Evolutionary conservation across 2,888 invertebrate genomes (phyloP).

Genomic region (Periphyllus acericola): DNA sequence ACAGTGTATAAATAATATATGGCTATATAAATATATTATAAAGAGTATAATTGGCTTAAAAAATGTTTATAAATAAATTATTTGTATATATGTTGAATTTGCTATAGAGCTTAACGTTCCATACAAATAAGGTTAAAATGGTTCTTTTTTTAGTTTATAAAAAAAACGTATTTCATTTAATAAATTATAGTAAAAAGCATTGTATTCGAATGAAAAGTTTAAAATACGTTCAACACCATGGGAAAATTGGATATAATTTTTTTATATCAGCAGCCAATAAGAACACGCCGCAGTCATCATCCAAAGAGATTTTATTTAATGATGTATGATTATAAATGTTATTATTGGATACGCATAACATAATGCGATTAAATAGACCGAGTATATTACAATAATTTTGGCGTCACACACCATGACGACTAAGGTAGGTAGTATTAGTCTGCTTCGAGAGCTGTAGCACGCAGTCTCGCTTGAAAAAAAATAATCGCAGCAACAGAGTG

Average conservation of each 20-base stretch:
- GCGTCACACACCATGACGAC: slow-evolving; percentile 29
- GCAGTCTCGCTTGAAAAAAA: slow-evolving; percentile 48
- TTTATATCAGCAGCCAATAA: background rate
- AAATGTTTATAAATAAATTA: background rate
- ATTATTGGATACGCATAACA: slow-evolving; percentile 51
- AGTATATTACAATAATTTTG: slow-evolving; percentile 25
- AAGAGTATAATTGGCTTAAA: background rate
- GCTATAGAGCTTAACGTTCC: background rate
- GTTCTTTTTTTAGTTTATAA: background rate
- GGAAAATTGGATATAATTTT: background rate
- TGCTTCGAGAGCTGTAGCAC: slow-evolving; percentile 29
- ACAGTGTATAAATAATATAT: background rate
- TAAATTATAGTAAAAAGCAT: background rate
- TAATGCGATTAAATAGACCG: slow-evolving; percentile 44
- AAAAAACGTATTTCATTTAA: background rate
- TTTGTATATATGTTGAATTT: background rate
- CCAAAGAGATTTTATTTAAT: slow-evolving; percentile 38
- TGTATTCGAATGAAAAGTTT: background rate
- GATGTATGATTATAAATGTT: slow-evolving; percentile 57
- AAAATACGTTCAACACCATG: background rate
- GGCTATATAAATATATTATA: background rate
- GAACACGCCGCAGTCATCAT: background rate
- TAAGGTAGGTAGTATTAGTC: slow-evolving; percentile 31
- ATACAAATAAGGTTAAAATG: background rate
- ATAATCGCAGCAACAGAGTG: slow-evolving; percentile 1